Conservation (phyloP, 2,113 vertebrate species). For the Acrocephalus kingi region DNA sequence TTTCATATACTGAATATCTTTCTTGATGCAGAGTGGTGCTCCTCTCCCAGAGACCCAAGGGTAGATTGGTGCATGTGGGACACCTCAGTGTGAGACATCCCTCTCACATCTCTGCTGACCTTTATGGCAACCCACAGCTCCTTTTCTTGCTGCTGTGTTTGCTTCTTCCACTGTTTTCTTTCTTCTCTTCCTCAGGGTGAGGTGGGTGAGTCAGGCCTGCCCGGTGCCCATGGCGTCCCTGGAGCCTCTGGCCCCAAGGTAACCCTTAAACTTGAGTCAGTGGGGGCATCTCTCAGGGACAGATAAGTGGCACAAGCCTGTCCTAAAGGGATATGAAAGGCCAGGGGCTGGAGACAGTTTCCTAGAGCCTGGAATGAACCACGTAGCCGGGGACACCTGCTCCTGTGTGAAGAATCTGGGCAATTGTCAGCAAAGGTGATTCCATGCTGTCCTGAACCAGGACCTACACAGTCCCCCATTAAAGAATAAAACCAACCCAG, state of each 20-base stretch:
- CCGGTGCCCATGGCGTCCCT: conserved; percentile 65
- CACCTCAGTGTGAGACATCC: background rate
- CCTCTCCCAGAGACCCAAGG: background rate
- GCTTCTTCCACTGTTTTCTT: background rate
- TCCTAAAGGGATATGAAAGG: background rate
- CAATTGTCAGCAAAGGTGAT: background rate
- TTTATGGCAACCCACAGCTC: background rate
- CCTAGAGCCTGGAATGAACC: background rate
- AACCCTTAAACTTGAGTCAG: background rate
- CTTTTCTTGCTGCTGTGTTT: background rate
- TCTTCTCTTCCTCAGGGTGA: conserved; percentile 79
- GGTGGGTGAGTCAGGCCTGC: conserved; percentile 73
- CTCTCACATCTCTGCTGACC: background rate
- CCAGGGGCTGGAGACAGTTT: background rate
- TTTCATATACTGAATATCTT: background rate
- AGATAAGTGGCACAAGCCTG: background rate
- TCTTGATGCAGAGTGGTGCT: background rate
- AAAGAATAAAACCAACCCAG: background rate
- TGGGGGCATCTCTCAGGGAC: background rate
- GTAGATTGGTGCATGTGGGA: background rate
- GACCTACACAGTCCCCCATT: fast-evolving
- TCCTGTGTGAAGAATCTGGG: background rate
- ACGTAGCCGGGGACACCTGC: fast-evolving
- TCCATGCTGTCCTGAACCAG: background rate
- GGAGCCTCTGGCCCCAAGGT: conserved; percentile 84